A percentile compares a stretch with the other conserved stretches of the same genome.
Conservation (phyloP, 2,888 invertebrate genomes). For the Selenia dentaria region DNA sequence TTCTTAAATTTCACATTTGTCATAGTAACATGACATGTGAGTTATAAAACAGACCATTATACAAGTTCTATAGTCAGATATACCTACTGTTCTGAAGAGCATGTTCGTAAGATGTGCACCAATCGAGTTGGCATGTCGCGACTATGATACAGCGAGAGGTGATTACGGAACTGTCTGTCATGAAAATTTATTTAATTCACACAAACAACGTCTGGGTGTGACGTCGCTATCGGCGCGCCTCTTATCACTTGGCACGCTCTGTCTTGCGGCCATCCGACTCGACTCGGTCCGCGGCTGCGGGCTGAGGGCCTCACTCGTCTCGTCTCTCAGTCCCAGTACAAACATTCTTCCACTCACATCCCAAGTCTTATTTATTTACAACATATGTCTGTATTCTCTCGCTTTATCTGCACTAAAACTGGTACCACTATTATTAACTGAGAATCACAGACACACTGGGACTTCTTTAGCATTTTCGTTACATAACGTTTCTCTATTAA, state of each 20-base stretch:
- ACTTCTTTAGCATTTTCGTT: constrained; percentile 10
- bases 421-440: background rate
- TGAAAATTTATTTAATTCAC: constrained; percentile 85
- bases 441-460: constrained; percentile 2
- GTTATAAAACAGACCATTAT: too few relatives aligned
- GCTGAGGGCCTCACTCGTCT: constrained; percentile 64
- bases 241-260: constrained; percentile 84
- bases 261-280: constrained; percentile 73
- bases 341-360: constrained; percentile 61
- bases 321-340: constrained; percentile 41
- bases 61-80: background rate
- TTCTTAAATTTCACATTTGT: too few relatives aligned
- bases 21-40: too few relatives aligned
- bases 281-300: constrained; percentile 66
- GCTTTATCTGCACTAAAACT: constrained; percentile 12
- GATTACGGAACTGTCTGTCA: constrained; percentile 85
- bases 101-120: constrained; percentile 45
- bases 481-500: background rate
- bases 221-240: constrained; percentile 83
- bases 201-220: constrained; percentile 85
- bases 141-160: constrained; percentile 73
- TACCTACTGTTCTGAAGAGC: constrained; percentile 43
- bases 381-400: constrained; percentile 19
- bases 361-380: constrained; percentile 17
- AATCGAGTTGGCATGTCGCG: constrained; percentile 72